These are phyloP conservation scores for Orycteropus afer DNA, from an alignment of 2,113 vertebrate species.

Conservation along the genomic window DNA sequence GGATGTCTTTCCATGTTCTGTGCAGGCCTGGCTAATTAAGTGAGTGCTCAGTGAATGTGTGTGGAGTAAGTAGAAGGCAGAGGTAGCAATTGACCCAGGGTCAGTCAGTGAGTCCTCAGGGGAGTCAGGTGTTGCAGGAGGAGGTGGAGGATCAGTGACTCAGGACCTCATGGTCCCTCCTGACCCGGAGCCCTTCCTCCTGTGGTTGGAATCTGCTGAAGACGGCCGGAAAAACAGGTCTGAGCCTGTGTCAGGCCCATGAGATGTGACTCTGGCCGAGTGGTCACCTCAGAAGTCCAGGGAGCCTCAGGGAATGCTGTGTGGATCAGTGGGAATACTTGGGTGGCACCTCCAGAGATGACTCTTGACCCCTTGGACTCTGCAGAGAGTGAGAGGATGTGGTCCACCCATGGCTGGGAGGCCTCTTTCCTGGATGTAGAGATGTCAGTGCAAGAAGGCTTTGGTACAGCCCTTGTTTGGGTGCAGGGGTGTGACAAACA, in stretches of 20 bases:
- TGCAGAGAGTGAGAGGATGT: not conserved
- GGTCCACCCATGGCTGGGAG: not conserved
- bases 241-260: not conserved
- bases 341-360: not conserved
- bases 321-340: not conserved
- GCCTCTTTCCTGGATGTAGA: not conserved
- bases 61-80: not conserved
- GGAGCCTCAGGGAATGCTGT: not conserved
- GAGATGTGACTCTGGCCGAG: not conserved
- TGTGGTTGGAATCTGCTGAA: constrained; percentile 40
- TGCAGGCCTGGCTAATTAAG: not conserved
- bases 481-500: not conserved
- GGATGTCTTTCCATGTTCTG: not conserved
- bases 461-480: not conserved
- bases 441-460: not conserved
- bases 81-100: not conserved
- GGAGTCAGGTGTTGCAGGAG: not conserved
- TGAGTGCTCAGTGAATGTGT: not conserved
- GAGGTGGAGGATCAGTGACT: constrained; percentile 8
- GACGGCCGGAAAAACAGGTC: constrained; percentile 7
- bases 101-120: not conserved
- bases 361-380: not conserved
- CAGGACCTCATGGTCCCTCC: not conserved
- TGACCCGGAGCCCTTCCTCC: not conserved
- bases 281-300: not conserved